Evolutionary conservation across 1,140 invertebrate species (phyloP), one percentile per base, ranked within the genome.

Genomic region (Caerostris extrusa): DNA sequence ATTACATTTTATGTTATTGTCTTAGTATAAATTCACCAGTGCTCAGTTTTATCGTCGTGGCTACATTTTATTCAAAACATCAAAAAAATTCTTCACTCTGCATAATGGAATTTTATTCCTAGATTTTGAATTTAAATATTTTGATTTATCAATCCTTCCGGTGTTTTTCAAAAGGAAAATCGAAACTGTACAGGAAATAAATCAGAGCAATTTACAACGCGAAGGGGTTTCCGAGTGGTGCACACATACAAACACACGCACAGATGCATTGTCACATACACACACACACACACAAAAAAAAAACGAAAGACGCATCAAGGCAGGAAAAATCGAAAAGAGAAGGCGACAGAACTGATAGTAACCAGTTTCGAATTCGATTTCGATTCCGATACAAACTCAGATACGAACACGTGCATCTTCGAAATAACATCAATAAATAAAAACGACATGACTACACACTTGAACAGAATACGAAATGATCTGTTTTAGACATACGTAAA

Each of bases 391-490:
- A 64, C 61, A 19, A 64, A 64, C 58, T n/a, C 50, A 19, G 87
- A 89, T 89, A 89, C 34, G 64, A 50, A 34, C 19, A 34, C 85
- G 58, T 14, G 12, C 34, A 19, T 34, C 58, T 7, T 17, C 5
- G 8, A 89, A 89, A 71, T 71, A 69, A 67, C 87, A 89, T 61
- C 64, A n/a, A 89, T 89, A 69, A 67, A 89, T 67, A 89, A 71
- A 69, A 69, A 71, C 8, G 57, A 10, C 4, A 64, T 61, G 50
- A 50, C 82, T 71, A 55, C 61, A 55, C 57, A 71, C 87, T 89
- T 5, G 87, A 8, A 7, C 87, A 50, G 87, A 89, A 89, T 89
- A 89, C 87, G 8, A 56, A 89, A 89, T 69, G 61, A 71, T 89
- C 61, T 57, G 19, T 71, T 89, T 71, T 19, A 89, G 61, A 55